Base-by-base conservation (phyloP, 1,140 invertebrate genomes). In the Acarapis woodi region DNA sequence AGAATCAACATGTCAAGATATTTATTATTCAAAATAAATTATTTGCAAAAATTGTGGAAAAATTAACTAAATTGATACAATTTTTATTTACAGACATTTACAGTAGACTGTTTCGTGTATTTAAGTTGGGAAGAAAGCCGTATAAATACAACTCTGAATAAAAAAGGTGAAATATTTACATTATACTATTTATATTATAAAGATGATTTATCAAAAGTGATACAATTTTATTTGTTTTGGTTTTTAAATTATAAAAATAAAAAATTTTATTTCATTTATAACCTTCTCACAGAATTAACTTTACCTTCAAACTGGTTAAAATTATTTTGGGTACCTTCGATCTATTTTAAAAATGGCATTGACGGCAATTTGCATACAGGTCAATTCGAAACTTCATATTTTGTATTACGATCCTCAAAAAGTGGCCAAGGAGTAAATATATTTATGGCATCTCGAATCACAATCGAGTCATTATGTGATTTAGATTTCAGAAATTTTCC, bases 401-500 rank as follows among this genome's bases (percentile, higher is more conserved):
- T 33, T 33, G 32, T 20, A 20, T 20, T 33, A 4, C 12, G 19
- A 6, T 10, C 16, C 12, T 10, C 12, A 10, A 33, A 20, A 18
- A 33, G 16, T 33, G 18, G 19, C 12, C 32, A 33, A 20, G 21
- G 19, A 20, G 21, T 20, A 12, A 16, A 33, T 20, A 5, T 25
- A 25, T 25, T 5, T 8, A 8, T 8, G 4, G 12, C 29, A 10
- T 22, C 16, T 4, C 30, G 41, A 23, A 19, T 42, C n/a, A 20
- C 23, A 5, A 10, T 42, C 3, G 32, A 41, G 18, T 19, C 39
- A 15, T 26, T 25, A 15, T 42, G 41, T 21, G 12, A 42, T 10
- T 39, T 42, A 37, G 29, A 39, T 20, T 42, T 42, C 24, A 9
- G 18, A 16, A 42, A 42, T 28, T 42, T 32, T 37, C 41, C 41